Evolutionary conservation across 2,888 invertebrate species (phyloP).

Genomic region (Bibio marci): DNA sequence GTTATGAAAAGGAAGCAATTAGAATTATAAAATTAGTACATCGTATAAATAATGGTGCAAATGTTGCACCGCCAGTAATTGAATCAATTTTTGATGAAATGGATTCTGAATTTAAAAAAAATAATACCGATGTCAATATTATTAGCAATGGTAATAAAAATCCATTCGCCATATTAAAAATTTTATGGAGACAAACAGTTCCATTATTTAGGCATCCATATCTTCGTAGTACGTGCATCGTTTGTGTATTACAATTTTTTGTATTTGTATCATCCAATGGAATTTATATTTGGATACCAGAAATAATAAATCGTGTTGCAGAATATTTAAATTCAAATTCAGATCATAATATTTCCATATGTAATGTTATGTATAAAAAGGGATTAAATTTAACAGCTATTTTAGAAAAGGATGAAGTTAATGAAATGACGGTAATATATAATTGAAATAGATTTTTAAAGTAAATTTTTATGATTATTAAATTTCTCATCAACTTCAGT

Average conservation of each 20-base stretch:
- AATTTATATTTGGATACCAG: slow-evolving; percentile 25
- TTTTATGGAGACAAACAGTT: slow-evolving; percentile 24
- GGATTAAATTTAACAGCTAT: background rate
- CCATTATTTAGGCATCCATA: slow-evolving; percentile 20
- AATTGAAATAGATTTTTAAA: too few relatives aligned
- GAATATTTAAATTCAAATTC: slow-evolving; percentile 18
- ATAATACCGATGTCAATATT: too few relatives aligned
- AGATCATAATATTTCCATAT: slow-evolving; percentile 16
- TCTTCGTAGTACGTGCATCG: slow-evolving; percentile 17
- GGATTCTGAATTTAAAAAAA: too few relatives aligned
- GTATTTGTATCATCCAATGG: slow-evolving; percentile 22
- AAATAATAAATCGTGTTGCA: slow-evolving; percentile 21
- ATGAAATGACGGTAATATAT: background rate
- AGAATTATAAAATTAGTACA: slow-evolving; percentile 17
- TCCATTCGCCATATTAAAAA: slow-evolving; percentile 11
- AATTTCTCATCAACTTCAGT: too few relatives aligned
- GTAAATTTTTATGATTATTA: too few relatives aligned
- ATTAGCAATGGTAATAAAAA: background rate
- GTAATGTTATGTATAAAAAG: slow-evolving; percentile 17
- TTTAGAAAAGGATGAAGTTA: background rate
- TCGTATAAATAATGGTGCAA: slow-evolving; percentile 15
- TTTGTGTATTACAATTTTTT: slow-evolving; percentile 21
- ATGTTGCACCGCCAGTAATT: slow-evolving; percentile 12
- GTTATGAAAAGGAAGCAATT: slow-evolving; percentile 17
- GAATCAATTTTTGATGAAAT: background rate